Evolutionary conservation across 1,140 invertebrate species (phyloP).

Genomic region (Cataglyphis hispanica): DNA sequence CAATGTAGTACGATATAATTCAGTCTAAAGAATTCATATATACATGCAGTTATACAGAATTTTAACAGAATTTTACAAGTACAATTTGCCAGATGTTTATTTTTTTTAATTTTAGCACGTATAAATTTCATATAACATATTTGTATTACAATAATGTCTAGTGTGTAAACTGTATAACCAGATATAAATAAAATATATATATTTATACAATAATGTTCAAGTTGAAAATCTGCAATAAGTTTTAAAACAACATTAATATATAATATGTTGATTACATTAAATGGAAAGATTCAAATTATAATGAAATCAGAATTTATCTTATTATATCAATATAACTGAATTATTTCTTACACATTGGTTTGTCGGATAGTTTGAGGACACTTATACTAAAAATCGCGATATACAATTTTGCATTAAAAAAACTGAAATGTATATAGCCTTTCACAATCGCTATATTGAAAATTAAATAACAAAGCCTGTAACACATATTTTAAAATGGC

Average conservation of each 20-base stretch:
- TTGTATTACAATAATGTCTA: neutral
- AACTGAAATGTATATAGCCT: neutral
- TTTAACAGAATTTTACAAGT: neutral
- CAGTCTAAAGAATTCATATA: neutral
- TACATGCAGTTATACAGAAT: neutral
- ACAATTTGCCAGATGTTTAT: neutral
- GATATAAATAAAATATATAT: neutral
- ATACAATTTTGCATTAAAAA: conserved; percentile 41
- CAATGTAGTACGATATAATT: conserved; percentile 52
- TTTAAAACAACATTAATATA: too few species aligned
- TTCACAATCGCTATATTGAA: neutral
- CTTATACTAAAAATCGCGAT: conserved; percentile 30
- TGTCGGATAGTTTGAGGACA: neutral
- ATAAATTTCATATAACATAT: neutral
- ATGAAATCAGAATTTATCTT: conserved; percentile 6
- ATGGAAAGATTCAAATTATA: neutral
- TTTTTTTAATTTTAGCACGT: neutral
- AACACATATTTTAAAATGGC: conserved; percentile 5
- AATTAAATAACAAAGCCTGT: neutral
- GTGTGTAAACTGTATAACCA: neutral
- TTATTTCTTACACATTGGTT: conserved; percentile 60
- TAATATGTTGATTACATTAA: conserved; percentile 11
- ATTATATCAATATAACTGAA: conserved; percentile 27
- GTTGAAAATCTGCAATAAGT: neutral
- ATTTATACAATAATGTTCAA: neutral